Percentiles rank a stretch among this genome's conserved stretches.
Conservation (phyloP, 2,797 vertebrate species). For the Enteromius thamalakanensis region DNA sequence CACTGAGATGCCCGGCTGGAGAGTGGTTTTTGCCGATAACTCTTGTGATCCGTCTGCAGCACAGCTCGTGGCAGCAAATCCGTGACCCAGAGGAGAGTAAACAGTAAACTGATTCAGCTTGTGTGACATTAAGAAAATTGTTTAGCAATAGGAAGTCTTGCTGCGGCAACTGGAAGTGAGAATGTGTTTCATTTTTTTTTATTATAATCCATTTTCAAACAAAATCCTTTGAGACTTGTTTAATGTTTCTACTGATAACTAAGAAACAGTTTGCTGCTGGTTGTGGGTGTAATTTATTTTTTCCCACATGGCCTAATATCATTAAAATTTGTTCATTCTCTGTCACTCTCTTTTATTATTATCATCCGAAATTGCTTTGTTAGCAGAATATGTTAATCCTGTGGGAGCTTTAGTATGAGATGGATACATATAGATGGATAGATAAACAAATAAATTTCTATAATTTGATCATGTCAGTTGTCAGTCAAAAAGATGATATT, state of each 20-base stretch:
- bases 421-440: neutral
- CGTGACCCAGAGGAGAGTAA: conserved; percentile 6
- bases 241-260: conserved; percentile 27
- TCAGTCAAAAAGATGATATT: neutral
- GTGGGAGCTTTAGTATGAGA: neutral
- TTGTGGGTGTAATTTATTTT: conserved; percentile 6
- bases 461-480: neutral
- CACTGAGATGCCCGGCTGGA: neutral
- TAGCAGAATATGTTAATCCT: neutral
- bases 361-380: neutral
- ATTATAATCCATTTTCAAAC: conserved; percentile 29
- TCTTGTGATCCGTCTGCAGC: conserved; percentile 6
- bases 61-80: neutral
- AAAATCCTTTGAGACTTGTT: neutral
- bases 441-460: neutral
- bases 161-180: neutral
- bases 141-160: conserved; percentile 11
- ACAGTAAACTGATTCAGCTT: neutral
- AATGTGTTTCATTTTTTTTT: neutral
- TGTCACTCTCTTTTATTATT: neutral
- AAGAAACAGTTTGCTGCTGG: neutral
- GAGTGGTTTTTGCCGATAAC: conserved; percentile 25
- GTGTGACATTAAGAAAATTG: conserved; percentile 31
- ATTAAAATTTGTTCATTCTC: neutral
- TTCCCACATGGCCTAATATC: neutral